phyloP scores from a whole-genome alignment of 2,797 vertebrate genomes.

The Rhinogobio ventralis region DNA sequence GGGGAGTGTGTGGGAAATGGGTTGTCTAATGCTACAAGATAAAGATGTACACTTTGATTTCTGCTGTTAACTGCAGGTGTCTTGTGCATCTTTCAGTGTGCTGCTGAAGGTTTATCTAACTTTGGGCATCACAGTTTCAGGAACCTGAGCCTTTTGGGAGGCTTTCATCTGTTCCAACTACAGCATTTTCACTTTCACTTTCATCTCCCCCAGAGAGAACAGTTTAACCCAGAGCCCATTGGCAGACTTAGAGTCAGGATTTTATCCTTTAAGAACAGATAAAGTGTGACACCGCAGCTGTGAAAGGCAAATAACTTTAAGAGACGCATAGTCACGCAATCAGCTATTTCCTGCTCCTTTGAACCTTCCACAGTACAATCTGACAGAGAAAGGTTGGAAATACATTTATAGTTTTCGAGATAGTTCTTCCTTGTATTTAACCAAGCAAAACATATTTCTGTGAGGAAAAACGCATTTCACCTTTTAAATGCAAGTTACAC shows the following conservation, averaged over 20 bases:
- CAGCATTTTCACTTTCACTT: conserved; percentile 16
- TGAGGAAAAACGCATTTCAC: conserved; percentile 2
- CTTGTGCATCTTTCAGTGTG: conserved; percentile 32
- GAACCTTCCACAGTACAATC: background rate
- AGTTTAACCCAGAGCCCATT: conserved; percentile 42
- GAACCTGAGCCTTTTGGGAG: conserved; percentile 3
- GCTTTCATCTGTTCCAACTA: conserved; percentile 41
- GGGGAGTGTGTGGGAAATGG: conserved; percentile 34
- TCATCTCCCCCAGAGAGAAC: conserved; percentile 23
- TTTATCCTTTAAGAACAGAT: conserved; percentile 14
- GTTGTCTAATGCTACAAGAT: conserved; percentile 33
- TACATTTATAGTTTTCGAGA: background rate
- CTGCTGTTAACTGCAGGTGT: conserved; percentile 24
- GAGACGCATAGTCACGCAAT: background rate
- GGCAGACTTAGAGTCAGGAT: background rate
- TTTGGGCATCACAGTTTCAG: conserved; percentile 21
- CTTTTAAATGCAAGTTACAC: background rate
- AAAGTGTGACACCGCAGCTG: conserved; percentile 28
- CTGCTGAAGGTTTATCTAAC: conserved; percentile 35
- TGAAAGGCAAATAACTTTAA: conserved; percentile 18
- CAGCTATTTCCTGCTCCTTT: conserved; percentile 6
- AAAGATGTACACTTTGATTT: conserved; percentile 23
- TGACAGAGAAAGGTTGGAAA: too few species aligned
- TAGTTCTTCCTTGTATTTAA: background rate
- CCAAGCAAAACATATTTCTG: background rate